phyloP scores from a whole-genome alignment of 2,797 vertebrate genomes.

The Anas georgica region DNA sequence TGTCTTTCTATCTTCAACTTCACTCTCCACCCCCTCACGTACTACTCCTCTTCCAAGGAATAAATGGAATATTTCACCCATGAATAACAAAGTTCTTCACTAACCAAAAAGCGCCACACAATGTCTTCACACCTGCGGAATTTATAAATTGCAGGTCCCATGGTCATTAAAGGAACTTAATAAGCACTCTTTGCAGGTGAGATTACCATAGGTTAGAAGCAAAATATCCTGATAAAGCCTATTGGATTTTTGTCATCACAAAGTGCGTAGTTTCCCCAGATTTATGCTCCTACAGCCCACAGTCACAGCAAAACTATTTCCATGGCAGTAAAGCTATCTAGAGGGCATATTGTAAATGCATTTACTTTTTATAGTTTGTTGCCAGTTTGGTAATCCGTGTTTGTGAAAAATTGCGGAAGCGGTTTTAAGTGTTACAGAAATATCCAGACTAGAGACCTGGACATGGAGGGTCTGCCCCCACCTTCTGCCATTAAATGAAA shows the following conservation, averaged over 20 bases:
- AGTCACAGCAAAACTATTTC: conserved; percentile 69
- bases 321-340: conserved; percentile 66
- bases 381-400: conserved; percentile 67
- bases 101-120: conserved; percentile 51
- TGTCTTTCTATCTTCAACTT: conserved; percentile 49
- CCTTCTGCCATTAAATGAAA: conserved; percentile 35
- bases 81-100: conserved; percentile 76
- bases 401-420: conserved; percentile 69
- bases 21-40: conserved; percentile 13
- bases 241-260: conserved; percentile 58
- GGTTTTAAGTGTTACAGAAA: conserved; percentile 72
- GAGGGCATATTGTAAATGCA: conserved; percentile 72
- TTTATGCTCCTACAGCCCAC: conserved; percentile 15
- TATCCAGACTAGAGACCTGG: conserved; percentile 49
- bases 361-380: conserved; percentile 66
- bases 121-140: conserved; percentile 75
- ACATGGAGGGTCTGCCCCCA: not conserved
- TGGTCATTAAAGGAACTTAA: conserved; percentile 72
- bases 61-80: conserved; percentile 78
- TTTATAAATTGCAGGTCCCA: conserved; percentile 67
- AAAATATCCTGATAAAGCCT: conserved; percentile 66
- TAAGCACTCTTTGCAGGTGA: conserved; percentile 75
- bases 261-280: conserved; percentile 43
- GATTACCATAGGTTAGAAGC: conserved; percentile 61
- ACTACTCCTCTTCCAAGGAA: conserved; percentile 66